Conservation (phyloP, 2,888 invertebrate genomes). For the Pyrocoelia pectoralis region DNA sequence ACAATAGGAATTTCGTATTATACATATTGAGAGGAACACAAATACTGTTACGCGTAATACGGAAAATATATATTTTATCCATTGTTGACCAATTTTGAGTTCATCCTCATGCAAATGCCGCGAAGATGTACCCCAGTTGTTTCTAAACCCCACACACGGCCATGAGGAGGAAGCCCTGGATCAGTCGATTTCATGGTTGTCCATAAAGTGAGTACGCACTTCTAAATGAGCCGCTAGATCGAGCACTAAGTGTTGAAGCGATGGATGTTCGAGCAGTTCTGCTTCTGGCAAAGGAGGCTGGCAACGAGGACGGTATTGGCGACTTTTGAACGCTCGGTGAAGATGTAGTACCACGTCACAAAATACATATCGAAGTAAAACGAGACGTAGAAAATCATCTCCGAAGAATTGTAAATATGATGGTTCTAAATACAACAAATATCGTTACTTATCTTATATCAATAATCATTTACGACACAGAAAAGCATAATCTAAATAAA, state of each 20-base stretch:
- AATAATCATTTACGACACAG: not conserved
- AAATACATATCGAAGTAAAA: constrained; percentile 90
- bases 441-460: not conserved
- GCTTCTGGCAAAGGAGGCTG: constrained; percentile 87
- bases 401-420: constrained; percentile 88
- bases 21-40: constrained; percentile 20
- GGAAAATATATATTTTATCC: constrained; percentile 19
- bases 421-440: constrained; percentile 62
- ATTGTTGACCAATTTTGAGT: constrained; percentile 30
- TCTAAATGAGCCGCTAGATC: constrained; percentile 86
- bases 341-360: constrained; percentile 89
- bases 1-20: constrained; percentile 18
- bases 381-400: constrained; percentile 91
- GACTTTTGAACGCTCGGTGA: constrained; percentile 85
- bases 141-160: constrained; percentile 55
- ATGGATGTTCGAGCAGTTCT: constrained; percentile 85
- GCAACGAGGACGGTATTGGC: constrained; percentile 85
- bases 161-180: constrained; percentile 65
- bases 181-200: constrained; percentile 70
- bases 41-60: constrained; percentile 28
- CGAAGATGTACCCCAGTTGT: constrained; percentile 45
- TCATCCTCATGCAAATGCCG: constrained; percentile 51
- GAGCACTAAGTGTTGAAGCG: constrained; percentile 79
- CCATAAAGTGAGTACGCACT: constrained; percentile 76
- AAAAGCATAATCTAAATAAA: not conserved